Conservation (phyloP, 2,113 vertebrate species). For the Harpagus bidentatus region DNA sequence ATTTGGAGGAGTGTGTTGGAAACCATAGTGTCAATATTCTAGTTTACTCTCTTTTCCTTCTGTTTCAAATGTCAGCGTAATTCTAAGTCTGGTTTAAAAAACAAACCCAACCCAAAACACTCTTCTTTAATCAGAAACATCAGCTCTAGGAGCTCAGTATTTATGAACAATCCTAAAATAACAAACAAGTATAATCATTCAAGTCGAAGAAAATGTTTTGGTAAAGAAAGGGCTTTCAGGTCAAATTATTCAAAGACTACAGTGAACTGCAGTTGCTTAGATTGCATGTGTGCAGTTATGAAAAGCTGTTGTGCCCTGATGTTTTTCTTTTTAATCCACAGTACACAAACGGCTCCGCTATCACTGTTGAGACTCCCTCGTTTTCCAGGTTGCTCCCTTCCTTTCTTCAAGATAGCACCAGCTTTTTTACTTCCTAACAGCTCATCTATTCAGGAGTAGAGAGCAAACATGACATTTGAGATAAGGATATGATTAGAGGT, state of each 20-base stretch:
- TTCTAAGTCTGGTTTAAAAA: background rate
- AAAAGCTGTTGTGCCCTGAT: constrained; percentile 19
- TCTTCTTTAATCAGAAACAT: constrained; percentile 24
- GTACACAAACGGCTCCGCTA: background rate
- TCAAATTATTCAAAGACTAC: background rate
- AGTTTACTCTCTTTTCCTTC: background rate
- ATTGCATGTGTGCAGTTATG: background rate
- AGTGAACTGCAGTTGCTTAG: background rate
- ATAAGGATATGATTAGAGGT: constrained; percentile 58
- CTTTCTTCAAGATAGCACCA: constrained; percentile 52
- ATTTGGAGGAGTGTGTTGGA: background rate
- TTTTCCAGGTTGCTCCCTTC: constrained; percentile 27
- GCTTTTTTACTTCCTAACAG: constrained; percentile 57
- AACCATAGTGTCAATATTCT: background rate
- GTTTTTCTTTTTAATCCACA: background rate
- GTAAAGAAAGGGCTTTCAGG: constrained; percentile 23
- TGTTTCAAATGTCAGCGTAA: background rate
- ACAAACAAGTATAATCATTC: constrained; percentile 31
- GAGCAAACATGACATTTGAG: constrained; percentile 31
- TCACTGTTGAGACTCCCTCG: background rate
- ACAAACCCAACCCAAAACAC: background rate
- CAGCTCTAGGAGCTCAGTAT: constrained; percentile 15
- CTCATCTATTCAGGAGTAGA: constrained; percentile 57
- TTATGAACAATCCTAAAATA: constrained; percentile 48
- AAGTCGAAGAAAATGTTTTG: constrained; percentile 47